These are phyloP conservation scores for Perdix hodgsoniae DNA, from an alignment of 2,797 vertebrate species.

Conservation along the genomic window DNA sequence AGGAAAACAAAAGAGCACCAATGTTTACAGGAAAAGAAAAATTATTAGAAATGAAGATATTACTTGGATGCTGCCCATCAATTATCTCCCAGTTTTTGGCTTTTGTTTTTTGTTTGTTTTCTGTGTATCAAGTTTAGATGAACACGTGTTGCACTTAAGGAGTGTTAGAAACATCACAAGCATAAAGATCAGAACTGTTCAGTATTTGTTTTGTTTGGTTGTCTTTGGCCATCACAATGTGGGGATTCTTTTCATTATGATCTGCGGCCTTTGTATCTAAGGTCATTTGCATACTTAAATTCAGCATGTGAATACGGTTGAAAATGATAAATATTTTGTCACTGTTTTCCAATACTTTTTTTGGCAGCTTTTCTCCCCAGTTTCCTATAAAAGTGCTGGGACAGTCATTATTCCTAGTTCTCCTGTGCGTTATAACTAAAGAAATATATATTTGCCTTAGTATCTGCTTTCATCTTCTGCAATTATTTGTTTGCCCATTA, in stretches of 20 bases:
- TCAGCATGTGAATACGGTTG: background rate
- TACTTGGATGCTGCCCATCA: background rate
- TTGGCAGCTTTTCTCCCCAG: background rate
- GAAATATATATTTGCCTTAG: background rate
- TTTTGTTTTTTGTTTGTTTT: too few relatives aligned
- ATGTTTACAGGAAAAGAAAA: background rate
- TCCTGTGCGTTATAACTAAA: background rate
- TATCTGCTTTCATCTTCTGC: background rate
- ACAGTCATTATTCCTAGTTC: background rate
- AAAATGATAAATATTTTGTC: background rate
- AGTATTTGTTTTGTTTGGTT: background rate
- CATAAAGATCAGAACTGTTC: background rate
- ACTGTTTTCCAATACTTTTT: background rate
- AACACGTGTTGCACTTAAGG: background rate
- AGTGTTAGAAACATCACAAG: background rate
- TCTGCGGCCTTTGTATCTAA: background rate
- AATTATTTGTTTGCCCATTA: background rate
- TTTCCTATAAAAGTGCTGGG: background rate
- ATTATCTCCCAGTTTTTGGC: background rate
- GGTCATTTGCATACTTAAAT: background rate
- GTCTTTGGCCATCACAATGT: background rate
- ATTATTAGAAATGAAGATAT: background rate
- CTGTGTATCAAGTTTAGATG: background rate
- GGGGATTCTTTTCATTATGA: background rate
- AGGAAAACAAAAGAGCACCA: slow-evolving; percentile 5